Evolutionary conservation across 2,888 invertebrate species (phyloP), one percentile per base, ranked within the genome.

Genomic region (Onchidella celtica): DNA sequence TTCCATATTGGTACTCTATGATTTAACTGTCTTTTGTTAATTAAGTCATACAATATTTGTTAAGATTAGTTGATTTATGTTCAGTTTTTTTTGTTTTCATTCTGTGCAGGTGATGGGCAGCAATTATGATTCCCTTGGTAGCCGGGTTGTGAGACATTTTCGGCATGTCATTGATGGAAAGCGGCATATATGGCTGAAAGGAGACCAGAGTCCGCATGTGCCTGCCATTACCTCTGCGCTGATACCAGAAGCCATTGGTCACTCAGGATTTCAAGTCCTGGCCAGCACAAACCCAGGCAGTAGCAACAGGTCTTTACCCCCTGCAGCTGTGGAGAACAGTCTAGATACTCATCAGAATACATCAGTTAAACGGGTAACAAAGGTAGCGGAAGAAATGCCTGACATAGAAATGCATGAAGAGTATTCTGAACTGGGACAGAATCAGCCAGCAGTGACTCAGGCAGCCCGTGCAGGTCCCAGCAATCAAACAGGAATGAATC

Each of bases 101-200:
- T 47, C 14, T 84, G n/a, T 84, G 14, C 84, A 92, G 92, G 90
- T 91, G 24, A 91, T 92, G 87, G 88, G 89, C 32, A 91, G 91
- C 75, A 87, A 89, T 0, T 92, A 92, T 73, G 89, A 91, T 82
- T 92, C 91, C 0, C 81, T 92, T 27, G 92, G 92, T 27, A 91
- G 90, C 77, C 86, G 91, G 14, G 91, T 91, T 1, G 85, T 92
- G 32, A 89, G 91, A 32, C 89, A 91, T 68, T 92, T 92, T 82
- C 88, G 90, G 0, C 92, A 92, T 80, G 90, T 88, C 79, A 90
- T 92, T 65, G 88, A 85, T 63, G 89, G 89, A 34, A 79, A 85
- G 17, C 85, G 84, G 57, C 92, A 92, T 84, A 85, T 89, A 11
- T 92, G 92, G 92, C 81, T 91, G 69, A 88, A 87, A 55, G 90